Evolutionary conservation across 2,888 invertebrate species (phyloP), one percentile per base, ranked within the genome.

Genomic region (Isotomurus palustris): DNA sequence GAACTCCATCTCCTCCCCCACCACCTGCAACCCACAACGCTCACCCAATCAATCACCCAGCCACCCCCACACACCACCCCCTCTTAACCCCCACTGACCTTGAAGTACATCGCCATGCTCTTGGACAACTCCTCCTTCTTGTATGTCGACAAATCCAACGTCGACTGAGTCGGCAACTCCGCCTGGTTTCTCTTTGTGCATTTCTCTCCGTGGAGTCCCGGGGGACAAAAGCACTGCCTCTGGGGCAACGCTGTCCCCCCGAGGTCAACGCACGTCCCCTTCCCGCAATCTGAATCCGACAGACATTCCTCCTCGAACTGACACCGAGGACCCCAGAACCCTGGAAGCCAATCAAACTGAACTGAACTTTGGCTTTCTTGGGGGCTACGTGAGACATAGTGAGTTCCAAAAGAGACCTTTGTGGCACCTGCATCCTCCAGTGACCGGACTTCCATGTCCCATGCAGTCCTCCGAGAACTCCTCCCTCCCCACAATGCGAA

Each of bases 401-500:
- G n/a, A n/a, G n/a, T n/a, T n/a, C n/a, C n/a, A n/a, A n/a, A n/a
- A n/a, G 27, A 48, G 2, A 58, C 58, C 54, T 54, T 53, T 58
- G 12, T 59, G 19, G 25, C 59, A 59, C 1, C 4, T 21, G 51
- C 59, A 59, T 17, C 27, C 38, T 24, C 35, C 43, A 22, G 22
- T 25, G 86, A 82, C 76, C 84, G 84, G 76, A 84, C 83, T 2
- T 8, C 95, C 94, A 72, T 88, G 86, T 1, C 87, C 86, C 48
- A 87, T 88, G 74, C 94, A 95, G 1, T 83, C 82, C 75, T 92
- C 91, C 63, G 84, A 83, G 76, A 86, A 91, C 35, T 83, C 81
- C 14, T 21, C 35, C 1, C 27, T 62, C 47, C 69, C 64, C 45
- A 75, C 72, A 60, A 95, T 88, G 72, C 92, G 91, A 53, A 96